Evolutionary conservation across 2,888 invertebrate species (phyloP), one percentile per base, ranked within the genome.

Genomic region (Apamea epomidion): DNA sequence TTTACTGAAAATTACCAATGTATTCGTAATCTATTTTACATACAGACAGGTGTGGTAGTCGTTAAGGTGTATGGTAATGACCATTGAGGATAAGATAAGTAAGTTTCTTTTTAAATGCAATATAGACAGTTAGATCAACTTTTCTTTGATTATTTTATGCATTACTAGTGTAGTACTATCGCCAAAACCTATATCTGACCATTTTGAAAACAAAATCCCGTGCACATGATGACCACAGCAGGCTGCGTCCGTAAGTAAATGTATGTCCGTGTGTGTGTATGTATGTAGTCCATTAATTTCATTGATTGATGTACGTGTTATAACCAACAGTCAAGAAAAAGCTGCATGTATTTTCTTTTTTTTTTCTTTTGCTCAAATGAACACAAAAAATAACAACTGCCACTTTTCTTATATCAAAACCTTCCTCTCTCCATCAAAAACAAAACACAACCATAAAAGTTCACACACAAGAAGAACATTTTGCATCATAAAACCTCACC

Each of bases 401-500:
- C 25, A 25, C 16, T 51, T 71, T 25, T 5, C 32, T 21, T 14
- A 16, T 51, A n/a, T n/a, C 4, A 60, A n/a, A 42, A 42, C 37
- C 7, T 60, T 42, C 3, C 7, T 37, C 37, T n/a, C 10, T 18
- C 2, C 12, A 6, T 29, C 14, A 5, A 32, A 73, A 80, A 72
- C 16, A 72, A 48, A 62, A 62, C 37, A 72, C 16, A 62, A 18
- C 10, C 42, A 82, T 76, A 64, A 74, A 85, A 45, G 62, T 32
- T 74, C 42, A 70, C 32, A 60, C 60, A 76, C 14, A 21, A 75
- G 12, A 81, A 67, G 6, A 68, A 72, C 58, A 37, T 84, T 62
- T 75, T 37, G 16, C 25, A 1, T 32, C 72, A 60, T 84, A 75
- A 83, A 84, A 42, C 58, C 60, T 6, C 72, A 72, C 78, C 62